Conservation (phyloP, 2,888 invertebrate genomes). For the Calliopum simillimum region DNA sequence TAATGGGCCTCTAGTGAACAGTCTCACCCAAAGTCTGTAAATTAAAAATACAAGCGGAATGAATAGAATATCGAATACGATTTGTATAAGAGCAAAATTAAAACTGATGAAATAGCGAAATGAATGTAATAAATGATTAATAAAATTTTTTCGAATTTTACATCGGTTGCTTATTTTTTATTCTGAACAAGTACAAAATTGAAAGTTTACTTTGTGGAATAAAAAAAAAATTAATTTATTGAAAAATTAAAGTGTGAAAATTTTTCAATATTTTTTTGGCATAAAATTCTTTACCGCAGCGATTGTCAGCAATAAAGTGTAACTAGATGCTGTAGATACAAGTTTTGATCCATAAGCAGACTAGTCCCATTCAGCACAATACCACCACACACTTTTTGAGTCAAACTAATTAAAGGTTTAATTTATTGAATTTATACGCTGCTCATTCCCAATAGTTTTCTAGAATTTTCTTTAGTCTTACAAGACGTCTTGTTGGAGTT, state of each 20-base stretch:
- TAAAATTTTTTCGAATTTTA: constrained; percentile 21
- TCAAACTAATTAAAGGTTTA: too few relatives aligned
- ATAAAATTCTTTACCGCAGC: too few relatives aligned
- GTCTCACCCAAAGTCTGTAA: constrained; percentile 60
- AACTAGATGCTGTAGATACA: too few relatives aligned
- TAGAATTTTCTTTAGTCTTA: too few relatives aligned
- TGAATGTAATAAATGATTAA: constrained; percentile 3
- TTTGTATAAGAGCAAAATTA: constrained; percentile 23
- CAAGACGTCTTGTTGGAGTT: too few relatives aligned
- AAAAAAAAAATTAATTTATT: not conserved
- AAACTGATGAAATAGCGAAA: constrained; percentile 18
- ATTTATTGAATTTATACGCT: too few relatives aligned
- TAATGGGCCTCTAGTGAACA: constrained; percentile 54
- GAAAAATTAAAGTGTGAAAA: constrained; percentile 1
- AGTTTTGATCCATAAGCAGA: too few relatives aligned
- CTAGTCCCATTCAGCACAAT: too few relatives aligned
- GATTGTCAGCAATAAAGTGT: too few relatives aligned
- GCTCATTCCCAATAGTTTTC: too few relatives aligned
- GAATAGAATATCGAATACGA: constrained; percentile 15
- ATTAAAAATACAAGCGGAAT: constrained; percentile 32
- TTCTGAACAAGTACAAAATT: constrained; percentile 29
- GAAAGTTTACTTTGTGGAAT: constrained; percentile 9
- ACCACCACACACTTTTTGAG: too few relatives aligned
- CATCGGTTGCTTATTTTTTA: constrained; percentile 11
- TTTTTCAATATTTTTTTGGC: not conserved